Evolutionary conservation across 2,888 invertebrate species (phyloP).

Genomic region (Synergus umbraculus): DNA sequence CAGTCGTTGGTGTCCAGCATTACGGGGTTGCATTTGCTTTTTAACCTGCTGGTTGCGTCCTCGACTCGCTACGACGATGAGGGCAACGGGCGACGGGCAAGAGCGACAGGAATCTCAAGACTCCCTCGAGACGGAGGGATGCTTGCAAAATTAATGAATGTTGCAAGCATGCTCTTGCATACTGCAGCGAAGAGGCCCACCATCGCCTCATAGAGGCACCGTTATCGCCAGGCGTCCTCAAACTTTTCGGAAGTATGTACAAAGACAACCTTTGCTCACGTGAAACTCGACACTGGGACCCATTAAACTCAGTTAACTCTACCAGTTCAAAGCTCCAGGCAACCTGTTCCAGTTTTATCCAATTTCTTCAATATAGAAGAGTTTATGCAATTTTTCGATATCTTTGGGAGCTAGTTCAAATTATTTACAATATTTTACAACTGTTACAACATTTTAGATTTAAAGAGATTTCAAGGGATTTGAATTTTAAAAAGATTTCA

Average conservation of each 20-base stretch:
- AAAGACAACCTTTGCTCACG: background rate
- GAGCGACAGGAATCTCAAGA: slow-evolving; percentile 3
- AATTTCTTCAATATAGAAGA: too few species aligned
- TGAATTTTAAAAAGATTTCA: too few species aligned
- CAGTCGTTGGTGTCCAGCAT: background rate
- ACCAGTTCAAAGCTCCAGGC: too few species aligned
- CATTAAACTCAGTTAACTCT: background rate
- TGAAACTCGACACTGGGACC: background rate
- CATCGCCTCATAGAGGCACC: background rate
- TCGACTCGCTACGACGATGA: background rate
- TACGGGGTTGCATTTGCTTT: slow-evolving; percentile 14
- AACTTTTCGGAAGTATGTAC: background rate
- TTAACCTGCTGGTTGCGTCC: background rate
- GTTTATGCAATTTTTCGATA: too few species aligned
- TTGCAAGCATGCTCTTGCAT: background rate
- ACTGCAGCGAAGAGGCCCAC: background rate
- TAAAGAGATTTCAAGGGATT: too few species aligned
- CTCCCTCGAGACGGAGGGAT: slow-evolving; percentile 7
- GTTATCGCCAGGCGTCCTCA: background rate
- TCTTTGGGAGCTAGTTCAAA: too few species aligned
- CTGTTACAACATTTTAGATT: too few species aligned
- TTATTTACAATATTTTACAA: too few species aligned
- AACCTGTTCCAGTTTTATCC: too few species aligned
- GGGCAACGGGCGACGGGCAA: background rate
- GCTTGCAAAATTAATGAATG: slow-evolving; percentile 15